phyloP scores from a whole-genome alignment of 2,113 vertebrate species.

The Cyrtonyx montezumae region DNA sequence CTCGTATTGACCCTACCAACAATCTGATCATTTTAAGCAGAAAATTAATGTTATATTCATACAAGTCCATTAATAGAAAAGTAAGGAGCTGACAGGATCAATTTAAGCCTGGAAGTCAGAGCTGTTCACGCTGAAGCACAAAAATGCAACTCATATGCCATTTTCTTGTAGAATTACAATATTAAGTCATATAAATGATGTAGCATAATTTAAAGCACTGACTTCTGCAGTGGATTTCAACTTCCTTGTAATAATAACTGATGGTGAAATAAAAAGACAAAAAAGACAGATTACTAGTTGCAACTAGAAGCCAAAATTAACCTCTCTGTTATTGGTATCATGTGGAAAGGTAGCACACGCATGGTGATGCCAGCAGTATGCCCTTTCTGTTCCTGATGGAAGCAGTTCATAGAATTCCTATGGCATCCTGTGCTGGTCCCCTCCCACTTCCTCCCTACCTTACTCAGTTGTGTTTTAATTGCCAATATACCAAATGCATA shows the following conservation, averaged over 20 bases:
- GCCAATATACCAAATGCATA: not conserved
- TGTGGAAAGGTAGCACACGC: not conserved
- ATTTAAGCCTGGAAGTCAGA: not conserved
- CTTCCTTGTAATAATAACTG: not conserved
- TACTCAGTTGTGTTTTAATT: not conserved
- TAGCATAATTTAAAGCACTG: not conserved
- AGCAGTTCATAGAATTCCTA: not conserved
- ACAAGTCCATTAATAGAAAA: not conserved
- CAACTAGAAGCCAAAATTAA: not conserved
- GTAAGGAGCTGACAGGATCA: not conserved
- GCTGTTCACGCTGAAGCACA: not conserved
- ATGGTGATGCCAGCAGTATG: not conserved
- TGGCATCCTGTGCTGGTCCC: not conserved
- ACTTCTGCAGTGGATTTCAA: not conserved
- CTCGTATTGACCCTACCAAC: not conserved
- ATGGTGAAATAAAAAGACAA: not conserved
- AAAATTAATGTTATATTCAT: not conserved
- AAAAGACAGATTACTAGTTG: not conserved
- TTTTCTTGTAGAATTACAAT: not conserved
- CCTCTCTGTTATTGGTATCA: not conserved
- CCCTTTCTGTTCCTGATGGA: not conserved
- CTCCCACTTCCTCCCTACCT: not conserved
- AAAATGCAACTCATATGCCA: not conserved
- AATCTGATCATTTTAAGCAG: not conserved
- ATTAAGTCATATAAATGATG: not conserved